Evolutionary conservation across 2,113 vertebrate genomes (phyloP).

Genomic region (Corydoras maculifer): DNA sequence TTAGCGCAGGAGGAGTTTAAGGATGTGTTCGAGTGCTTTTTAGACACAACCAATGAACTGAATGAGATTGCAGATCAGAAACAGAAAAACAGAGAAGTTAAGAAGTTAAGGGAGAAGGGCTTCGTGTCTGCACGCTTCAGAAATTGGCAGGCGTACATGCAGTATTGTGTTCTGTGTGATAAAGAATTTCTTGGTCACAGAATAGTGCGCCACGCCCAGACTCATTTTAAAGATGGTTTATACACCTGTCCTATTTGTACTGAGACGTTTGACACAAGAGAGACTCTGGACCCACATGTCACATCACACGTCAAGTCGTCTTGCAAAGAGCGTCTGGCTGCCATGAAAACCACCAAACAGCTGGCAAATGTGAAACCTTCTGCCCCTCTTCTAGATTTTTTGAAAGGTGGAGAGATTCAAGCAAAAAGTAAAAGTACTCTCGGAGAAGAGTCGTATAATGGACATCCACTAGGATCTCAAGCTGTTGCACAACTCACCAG

Average conservation of each 20-base stretch:
- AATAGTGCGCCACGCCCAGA: slow-evolving; percentile 93
- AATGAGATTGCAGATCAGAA: slow-evolving; percentile 72
- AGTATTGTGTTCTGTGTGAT: slow-evolving; percentile 95
- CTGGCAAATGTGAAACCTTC: slow-evolving; percentile 72
- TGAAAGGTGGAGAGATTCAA: slow-evolving; percentile 71
- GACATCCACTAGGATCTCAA: slow-evolving; percentile 59
- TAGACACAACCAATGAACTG: slow-evolving; percentile 71
- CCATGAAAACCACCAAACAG: slow-evolving; percentile 84
- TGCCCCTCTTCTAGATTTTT: slow-evolving; percentile 55
- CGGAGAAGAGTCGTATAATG: slow-evolving; percentile 63
- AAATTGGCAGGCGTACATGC: slow-evolving; percentile 98
- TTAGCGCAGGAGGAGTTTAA: slow-evolving; percentile 61
- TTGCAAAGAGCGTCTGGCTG: slow-evolving; percentile 86
- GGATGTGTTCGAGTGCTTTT: slow-evolving; percentile 66
- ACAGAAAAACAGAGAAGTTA: slow-evolving; percentile 84
- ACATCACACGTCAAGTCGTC: slow-evolving; percentile 93
- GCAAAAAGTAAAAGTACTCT: slow-evolving; percentile 75
- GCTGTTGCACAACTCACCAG: slow-evolving; percentile 57
- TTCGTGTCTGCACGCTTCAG: slow-evolving; percentile 89
- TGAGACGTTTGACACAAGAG: slow-evolving; percentile 85
- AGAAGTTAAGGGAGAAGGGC: slow-evolving; percentile 83
- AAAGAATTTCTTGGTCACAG: slow-evolving; percentile 95
- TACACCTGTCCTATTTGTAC: slow-evolving; percentile 94
- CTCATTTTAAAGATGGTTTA: slow-evolving; percentile 80
- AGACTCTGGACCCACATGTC: slow-evolving; percentile 88